These are phyloP conservation scores for Grammomys surdaster DNA, from an alignment of 2,113 vertebrate species.

Conservation along the genomic window DNA sequence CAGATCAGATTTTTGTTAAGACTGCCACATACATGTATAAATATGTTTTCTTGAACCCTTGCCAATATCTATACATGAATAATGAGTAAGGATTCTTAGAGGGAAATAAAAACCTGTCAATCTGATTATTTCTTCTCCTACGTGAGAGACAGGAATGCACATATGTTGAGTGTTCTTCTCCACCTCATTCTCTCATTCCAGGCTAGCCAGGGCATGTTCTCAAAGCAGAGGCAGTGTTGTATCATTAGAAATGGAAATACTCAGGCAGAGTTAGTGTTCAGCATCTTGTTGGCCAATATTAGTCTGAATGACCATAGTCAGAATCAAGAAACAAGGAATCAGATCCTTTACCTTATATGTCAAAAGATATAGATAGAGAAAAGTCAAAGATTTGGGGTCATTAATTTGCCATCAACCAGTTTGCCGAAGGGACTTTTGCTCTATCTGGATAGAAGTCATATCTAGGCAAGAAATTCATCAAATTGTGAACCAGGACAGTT, in stretches of 20 bases:
- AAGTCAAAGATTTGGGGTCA: background rate
- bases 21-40: background rate
- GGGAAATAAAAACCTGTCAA: constrained; percentile 43
- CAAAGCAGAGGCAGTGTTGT: background rate
- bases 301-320: background rate
- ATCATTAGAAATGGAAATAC: background rate
- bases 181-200: background rate
- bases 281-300: background rate
- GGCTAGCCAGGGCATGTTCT: background rate
- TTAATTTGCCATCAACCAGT: background rate
- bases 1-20: constrained; percentile 42
- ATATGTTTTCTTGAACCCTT: constrained; percentile 55
- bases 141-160: constrained; percentile 27
- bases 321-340: constrained; percentile 12
- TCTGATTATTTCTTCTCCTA: constrained; percentile 50
- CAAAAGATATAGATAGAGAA: background rate
- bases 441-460: background rate
- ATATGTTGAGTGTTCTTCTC: background rate
- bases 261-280: background rate
- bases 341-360: background rate
- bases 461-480: background rate
- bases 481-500: background rate
- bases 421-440: background rate
- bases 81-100: constrained; percentile 54
- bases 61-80: constrained; percentile 25